A percentile compares a stretch with the other conserved stretches of the same genome.
Conservation (phyloP, 2,113 vertebrate genomes). For the Charina bottae region DNA sequence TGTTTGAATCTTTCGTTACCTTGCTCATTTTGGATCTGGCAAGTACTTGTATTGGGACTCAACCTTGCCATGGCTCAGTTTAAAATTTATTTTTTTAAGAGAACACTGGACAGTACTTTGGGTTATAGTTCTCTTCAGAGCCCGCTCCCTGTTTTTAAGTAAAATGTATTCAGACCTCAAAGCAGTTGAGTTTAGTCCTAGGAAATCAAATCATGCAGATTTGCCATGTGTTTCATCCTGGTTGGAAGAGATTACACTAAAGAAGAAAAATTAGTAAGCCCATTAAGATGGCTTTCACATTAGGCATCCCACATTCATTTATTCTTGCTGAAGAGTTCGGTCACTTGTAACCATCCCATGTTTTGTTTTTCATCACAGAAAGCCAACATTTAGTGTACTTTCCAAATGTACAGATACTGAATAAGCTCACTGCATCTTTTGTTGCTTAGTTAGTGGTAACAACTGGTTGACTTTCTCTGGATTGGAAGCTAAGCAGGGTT, state of each 20-base stretch:
- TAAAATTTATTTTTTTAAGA: background rate
- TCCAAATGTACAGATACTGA: background rate
- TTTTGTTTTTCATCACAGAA: background rate
- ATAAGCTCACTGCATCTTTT: background rate
- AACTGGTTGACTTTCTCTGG: too few relatives aligned
- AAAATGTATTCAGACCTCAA: background rate
- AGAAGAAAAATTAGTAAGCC: background rate
- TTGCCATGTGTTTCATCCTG: background rate
- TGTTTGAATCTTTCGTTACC: background rate
- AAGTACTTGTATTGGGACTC: background rate
- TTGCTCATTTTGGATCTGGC: background rate
- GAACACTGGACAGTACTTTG: background rate
- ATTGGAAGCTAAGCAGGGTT: too few relatives aligned
- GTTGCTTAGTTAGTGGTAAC: background rate
- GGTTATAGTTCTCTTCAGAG: background rate
- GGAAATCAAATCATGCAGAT: background rate
- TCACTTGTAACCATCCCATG: background rate
- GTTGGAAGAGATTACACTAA: background rate
- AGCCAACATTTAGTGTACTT: background rate
- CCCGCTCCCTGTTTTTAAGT: background rate
- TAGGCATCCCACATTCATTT: background rate
- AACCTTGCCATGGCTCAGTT: background rate
- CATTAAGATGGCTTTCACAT: background rate
- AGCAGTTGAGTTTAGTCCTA: background rate
- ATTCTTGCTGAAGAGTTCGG: background rate